Conservation (phyloP, 1,140 invertebrate species). For the Asbolus verrucosus region DNA sequence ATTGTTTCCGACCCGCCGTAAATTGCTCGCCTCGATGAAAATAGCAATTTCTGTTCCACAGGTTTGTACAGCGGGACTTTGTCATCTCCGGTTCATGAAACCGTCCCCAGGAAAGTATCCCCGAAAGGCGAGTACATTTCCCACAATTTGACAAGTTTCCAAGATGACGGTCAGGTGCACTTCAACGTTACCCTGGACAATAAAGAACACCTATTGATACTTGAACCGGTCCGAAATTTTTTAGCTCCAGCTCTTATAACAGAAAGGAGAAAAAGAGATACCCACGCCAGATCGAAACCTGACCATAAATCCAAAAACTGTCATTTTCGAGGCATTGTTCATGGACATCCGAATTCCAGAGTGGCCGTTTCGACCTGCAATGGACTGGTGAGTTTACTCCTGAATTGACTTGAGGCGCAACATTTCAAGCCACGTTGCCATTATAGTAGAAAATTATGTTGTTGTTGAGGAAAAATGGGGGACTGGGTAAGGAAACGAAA, state of each 20-base stretch:
- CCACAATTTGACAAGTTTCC: constrained; percentile 69
- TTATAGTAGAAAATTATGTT: too few relatives aligned
- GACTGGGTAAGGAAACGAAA: too few relatives aligned
- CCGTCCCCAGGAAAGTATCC: constrained; percentile 71
- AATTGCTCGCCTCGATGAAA: constrained; percentile 4
- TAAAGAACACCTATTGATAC: constrained; percentile 68
- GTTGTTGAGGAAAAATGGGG: too few relatives aligned
- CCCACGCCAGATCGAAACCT: constrained; percentile 67
- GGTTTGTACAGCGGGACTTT: constrained; percentile 53
- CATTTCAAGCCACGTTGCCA: too few relatives aligned
- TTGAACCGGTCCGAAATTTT: constrained; percentile 75
- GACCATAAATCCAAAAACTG: constrained; percentile 70
- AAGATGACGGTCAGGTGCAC: constrained; percentile 65
- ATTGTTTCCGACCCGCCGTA: constrained; percentile 16
- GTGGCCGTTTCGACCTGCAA: constrained; percentile 84
- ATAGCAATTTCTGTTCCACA: constrained; percentile 48
- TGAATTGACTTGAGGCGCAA: not conserved
- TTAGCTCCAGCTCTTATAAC: constrained; percentile 77
- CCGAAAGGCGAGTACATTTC: constrained; percentile 69
- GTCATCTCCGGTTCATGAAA: constrained; percentile 66
- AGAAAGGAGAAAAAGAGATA: constrained; percentile 73
- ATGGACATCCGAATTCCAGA: constrained; percentile 73
- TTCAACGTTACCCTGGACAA: constrained; percentile 70
- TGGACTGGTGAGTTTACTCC: constrained; percentile 78
- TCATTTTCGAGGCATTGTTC: constrained; percentile 81